A percentile compares a stretch with the other conserved stretches of the same genome.
Evolutionary conservation across 2,888 invertebrate species (phyloP).

Genomic region (Phaedon cochleariae): DNA sequence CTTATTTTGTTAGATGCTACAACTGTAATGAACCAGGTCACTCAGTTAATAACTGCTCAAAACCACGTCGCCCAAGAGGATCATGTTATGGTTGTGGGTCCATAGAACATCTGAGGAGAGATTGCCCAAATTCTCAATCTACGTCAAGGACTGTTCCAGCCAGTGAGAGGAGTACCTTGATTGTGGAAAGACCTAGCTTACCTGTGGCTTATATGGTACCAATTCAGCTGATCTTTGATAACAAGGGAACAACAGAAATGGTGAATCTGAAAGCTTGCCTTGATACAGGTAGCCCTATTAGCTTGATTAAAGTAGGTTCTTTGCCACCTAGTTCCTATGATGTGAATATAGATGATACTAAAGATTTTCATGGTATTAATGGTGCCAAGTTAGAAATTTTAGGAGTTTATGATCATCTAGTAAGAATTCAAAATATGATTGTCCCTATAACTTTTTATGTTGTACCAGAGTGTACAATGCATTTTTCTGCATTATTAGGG

Average conservation of each 20-base stretch:
- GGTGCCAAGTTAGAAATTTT: background rate
- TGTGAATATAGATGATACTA: background rate
- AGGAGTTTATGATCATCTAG: slow-evolving; percentile 1
- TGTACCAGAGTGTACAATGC: background rate
- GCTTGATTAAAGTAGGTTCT: background rate
- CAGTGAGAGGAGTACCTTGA: background rate
- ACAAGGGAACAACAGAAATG: background rate
- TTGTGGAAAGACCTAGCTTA: background rate
- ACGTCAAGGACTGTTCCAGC: background rate
- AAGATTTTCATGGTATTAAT: slow-evolving; percentile 1
- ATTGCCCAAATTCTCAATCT: background rate
- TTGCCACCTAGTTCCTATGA: background rate
- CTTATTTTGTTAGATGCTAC: slow-evolving; percentile 3
- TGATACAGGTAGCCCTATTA: background rate
- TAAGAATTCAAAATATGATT: background rate
- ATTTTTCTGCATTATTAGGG: background rate
- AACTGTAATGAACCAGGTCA: slow-evolving; percentile 11
- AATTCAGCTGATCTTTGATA: background rate
- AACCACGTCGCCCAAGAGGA: background rate
- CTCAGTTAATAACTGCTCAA: background rate
- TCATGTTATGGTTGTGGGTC: slow-evolving; percentile 15
- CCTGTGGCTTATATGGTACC: background rate
- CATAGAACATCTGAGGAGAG: background rate
- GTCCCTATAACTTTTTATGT: background rate
- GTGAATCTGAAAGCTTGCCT: background rate